Base-by-base conservation (phyloP, 2,888 invertebrate genomes). In the Entomobrya multifasciata region DNA sequence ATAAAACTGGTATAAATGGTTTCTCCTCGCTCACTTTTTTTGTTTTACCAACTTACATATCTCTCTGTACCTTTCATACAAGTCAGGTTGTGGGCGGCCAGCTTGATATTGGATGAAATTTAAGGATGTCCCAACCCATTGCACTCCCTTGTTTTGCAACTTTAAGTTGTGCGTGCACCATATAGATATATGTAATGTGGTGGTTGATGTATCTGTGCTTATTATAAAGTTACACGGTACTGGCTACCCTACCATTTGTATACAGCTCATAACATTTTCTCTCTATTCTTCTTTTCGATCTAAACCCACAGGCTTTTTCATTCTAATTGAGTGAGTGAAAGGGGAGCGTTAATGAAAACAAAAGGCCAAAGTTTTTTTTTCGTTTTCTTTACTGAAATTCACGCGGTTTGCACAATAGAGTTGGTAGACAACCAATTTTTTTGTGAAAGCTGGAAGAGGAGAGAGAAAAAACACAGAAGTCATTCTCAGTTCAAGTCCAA, bases 271-370 rank as follows among this genome's bases (percentile, higher is more conserved):
- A 60, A 60, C n/a, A n/a, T 47, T n/a, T 47, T 47, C 47, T 47
- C 47, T 47, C 47, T 47, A 13, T n/a, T 2, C n/a, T 30, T 62
- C 30, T 20, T 60, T 25, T 41, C 6, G 27, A 11, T 27, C 20
- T 15, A 36, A 36, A 70, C 67, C 78, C 78, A 70, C 67, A 41
- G 57, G 77, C 77, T 60, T 30, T 77, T 65, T 78, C 62, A 44
- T 30, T 44, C 49, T 78, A 85, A 85, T 85, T 79, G 85, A 79
- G 17, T 65, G 79, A 85, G 78, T 78, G 85, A 85, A 78, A 85
- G 78, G 86, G 86, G 86, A 86, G 70, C 70, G 78, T 76, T 88
- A 88, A 88, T 86, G 86, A 88, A 88, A 88, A 88, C 85, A 88
- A 85, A 88, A 72, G 80, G 30, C 22, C 25, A 86, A 88, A 88